These are phyloP conservation scores for Plagodis dolabraria DNA, from an alignment of 2,888 invertebrate species.

Conservation along the genomic window DNA sequence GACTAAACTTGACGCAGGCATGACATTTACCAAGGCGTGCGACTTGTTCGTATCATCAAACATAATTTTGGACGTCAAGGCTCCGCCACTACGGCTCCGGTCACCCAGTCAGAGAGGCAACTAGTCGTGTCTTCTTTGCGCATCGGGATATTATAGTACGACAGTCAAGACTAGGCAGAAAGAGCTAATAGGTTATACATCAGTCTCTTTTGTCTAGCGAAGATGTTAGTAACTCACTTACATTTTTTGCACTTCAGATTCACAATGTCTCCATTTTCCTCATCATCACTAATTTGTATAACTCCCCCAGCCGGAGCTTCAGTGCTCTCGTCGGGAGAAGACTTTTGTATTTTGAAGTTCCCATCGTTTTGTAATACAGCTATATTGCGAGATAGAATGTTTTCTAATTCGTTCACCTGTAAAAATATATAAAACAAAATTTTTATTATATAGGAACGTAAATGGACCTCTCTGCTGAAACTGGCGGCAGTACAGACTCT, in stretches of 20 bases:
- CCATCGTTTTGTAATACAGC: slow-evolving; percentile 89
- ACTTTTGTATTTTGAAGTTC: slow-evolving; percentile 73
- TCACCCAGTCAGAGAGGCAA: no score
- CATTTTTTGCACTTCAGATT: slow-evolving; percentile 75
- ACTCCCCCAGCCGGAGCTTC: slow-evolving; percentile 59
- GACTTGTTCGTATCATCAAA: no score
- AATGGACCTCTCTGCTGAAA: no score
- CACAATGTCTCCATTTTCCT: slow-evolving; percentile 54
- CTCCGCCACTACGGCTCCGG: no score
- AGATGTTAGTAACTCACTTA: slow-evolving; percentile 48
- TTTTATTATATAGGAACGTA: background rate
- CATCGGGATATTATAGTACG: no score
- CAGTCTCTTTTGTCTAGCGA: background rate
- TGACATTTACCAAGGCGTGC: no score
- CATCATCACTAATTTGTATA: slow-evolving; percentile 82
- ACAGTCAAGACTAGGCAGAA: no score
- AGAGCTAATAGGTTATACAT: background rate
- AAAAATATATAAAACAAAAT: slow-evolving; percentile 21
- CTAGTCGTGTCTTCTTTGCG: no score
- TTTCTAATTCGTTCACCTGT: slow-evolving; percentile 86
- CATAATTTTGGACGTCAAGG: no score
- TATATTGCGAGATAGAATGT: slow-evolving; percentile 81
- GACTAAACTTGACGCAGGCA: no score
- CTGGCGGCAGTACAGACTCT: no score
- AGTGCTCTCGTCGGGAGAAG: slow-evolving; percentile 19